These are phyloP conservation scores for Tachina grossa DNA, from an alignment of 2,888 invertebrate species.

Conservation along the genomic window DNA sequence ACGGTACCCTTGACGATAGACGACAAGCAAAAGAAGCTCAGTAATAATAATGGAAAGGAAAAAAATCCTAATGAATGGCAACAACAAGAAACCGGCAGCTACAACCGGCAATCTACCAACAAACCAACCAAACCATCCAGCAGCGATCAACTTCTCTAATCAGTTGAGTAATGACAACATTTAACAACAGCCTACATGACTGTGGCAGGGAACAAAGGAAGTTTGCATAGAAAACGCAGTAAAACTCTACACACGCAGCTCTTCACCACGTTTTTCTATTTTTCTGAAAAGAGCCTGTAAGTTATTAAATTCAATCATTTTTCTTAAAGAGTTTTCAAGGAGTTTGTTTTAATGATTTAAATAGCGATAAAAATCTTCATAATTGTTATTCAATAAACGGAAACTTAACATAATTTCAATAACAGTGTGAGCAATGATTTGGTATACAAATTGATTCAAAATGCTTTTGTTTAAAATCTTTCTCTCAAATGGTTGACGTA, in stretches of 20 bases:
- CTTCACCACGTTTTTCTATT: not conserved
- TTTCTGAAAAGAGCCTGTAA: not conserved
- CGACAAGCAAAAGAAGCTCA: conserved; percentile 21
- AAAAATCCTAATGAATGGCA: conserved; percentile 10
- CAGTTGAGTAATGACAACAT: conserved; percentile 57
- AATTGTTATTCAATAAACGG: conserved; percentile 63
- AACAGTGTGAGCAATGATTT: conserved; percentile 1
- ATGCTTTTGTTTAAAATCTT: too few relatives aligned
- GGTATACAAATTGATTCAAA: not conserved
- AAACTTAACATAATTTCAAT: conserved; percentile 35
- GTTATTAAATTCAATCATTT: conserved; percentile 34
- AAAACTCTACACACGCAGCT: conserved; percentile 22
- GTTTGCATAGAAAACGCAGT: not conserved
- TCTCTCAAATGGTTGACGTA: too few relatives aligned
- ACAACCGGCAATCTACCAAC: conserved; percentile 1
- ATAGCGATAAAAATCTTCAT: conserved; percentile 40
- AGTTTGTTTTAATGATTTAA: conserved; percentile 31
- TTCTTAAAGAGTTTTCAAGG: conserved; percentile 39
- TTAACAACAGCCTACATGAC: conserved; percentile 41
- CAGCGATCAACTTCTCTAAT: conserved; percentile 31
- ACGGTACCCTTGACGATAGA: not conserved
- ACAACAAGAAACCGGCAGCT: conserved; percentile 4
- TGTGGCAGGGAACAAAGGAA: conserved; percentile 2
- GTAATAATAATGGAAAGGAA: conserved; percentile 14
- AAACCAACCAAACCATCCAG: conserved; percentile 5